Percentiles rank a stretch among this genome's conserved stretches.
Conservation (phyloP, 2,888 invertebrate species). For the Ophonus ardosiacus region DNA sequence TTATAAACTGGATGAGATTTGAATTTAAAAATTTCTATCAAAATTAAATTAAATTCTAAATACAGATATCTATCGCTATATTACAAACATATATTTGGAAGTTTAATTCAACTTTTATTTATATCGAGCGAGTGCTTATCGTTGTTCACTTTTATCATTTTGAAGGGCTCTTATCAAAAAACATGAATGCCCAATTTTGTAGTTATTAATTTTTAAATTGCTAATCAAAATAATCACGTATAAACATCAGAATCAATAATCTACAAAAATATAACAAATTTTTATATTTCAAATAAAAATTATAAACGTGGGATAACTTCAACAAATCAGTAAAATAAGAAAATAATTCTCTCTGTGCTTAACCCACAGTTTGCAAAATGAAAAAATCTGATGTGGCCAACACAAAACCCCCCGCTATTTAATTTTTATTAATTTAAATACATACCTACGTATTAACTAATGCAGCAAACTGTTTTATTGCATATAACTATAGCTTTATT, state of each 20-base stretch:
- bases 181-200: slow-evolving; percentile 34
- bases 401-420: too few relatives aligned
- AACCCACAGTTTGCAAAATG: background rate
- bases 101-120: slow-evolving; percentile 12
- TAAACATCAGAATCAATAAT: slow-evolving; percentile 6
- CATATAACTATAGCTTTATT: too few relatives aligned
- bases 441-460: too few relatives aligned
- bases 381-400: too few relatives aligned
- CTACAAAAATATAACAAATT: too few relatives aligned
- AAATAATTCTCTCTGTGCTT: slow-evolving; percentile 15
- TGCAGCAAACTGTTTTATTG: too few relatives aligned
- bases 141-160: background rate
- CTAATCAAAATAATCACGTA: slow-evolving; percentile 24
- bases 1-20: background rate
- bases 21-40: background rate
- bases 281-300: background rate
- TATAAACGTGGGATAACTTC: background rate
- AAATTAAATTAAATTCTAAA: background rate
- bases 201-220: slow-evolving; percentile 26
- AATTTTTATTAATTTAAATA: too few relatives aligned
- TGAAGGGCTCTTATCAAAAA: slow-evolving; percentile 13
- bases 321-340: background rate
- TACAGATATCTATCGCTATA: background rate
- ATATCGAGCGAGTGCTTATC: background rate
- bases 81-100: background rate